phyloP scores from a whole-genome alignment of 2,113 vertebrate genomes.

The Burhinus bistriatus region DNA sequence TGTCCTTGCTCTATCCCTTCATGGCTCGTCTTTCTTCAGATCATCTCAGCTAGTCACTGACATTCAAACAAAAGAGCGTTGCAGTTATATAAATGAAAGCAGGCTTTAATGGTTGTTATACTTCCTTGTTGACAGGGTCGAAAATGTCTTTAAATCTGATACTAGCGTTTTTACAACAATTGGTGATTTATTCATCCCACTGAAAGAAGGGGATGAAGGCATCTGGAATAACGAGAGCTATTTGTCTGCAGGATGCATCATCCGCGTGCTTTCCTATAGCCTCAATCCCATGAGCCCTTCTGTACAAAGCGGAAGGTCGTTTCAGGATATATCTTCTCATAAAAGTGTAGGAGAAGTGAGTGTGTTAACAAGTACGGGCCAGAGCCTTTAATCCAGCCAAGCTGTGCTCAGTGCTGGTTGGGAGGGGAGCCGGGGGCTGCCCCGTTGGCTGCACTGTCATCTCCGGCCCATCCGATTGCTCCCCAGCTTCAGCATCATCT shows the following conservation, averaged over 20 bases:
- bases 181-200: background rate
- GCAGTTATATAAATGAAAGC: background rate
- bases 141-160: background rate
- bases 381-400: background rate
- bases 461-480: background rate
- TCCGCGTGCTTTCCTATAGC: background rate
- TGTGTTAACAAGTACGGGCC: background rate
- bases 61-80: background rate
- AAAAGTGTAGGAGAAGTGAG: background rate
- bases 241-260: conserved; percentile 17
- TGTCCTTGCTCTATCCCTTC: background rate
- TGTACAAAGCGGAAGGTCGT: background rate
- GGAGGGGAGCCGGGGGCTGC: background rate
- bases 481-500: background rate
- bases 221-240: background rate
- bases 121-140: background rate
- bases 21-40: background rate
- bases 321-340: conserved; percentile 2
- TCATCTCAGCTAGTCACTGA: background rate
- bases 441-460: background rate
- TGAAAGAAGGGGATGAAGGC: background rate
- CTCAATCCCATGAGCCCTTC: background rate
- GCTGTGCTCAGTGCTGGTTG: background rate
- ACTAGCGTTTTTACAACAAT: background rate
- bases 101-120: background rate